phyloP scores from a whole-genome alignment of 2,113 vertebrate genomes.

The Chascanopsetta lugubris region DNA sequence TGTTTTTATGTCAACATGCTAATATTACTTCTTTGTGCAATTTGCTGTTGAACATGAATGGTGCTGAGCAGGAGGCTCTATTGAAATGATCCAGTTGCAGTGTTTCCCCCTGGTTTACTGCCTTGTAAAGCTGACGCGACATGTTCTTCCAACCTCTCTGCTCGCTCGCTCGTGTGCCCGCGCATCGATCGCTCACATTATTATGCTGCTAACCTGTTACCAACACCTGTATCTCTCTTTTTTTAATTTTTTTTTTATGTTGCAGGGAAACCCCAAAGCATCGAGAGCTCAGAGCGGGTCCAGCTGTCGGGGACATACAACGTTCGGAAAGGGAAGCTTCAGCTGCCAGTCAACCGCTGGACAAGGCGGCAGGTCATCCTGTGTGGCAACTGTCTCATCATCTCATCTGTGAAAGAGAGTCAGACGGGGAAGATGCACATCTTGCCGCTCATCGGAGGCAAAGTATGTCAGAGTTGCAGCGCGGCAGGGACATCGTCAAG shows the following conservation, averaged over 20 bases:
- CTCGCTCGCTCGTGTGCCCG: no score
- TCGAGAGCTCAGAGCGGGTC: constrained; percentile 90
- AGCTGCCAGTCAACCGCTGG: constrained; percentile 97
- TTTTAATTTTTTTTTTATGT: constrained; percentile 37
- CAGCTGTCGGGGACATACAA: constrained; percentile 96
- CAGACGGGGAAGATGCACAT: constrained; percentile 97
- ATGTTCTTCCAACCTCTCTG: no score
- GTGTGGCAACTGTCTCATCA: constrained; percentile 97
- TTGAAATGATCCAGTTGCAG: no score
- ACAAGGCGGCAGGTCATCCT: constrained; percentile 95
- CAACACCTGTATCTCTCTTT: not conserved
- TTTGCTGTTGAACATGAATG: no score
- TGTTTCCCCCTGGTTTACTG: no score
- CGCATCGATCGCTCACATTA: not conserved
- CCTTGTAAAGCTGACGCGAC: no score
- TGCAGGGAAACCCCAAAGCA: constrained; percentile 92
- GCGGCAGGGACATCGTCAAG: not conserved
- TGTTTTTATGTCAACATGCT: no score
- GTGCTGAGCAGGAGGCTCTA: no score
- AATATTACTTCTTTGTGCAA: no score
- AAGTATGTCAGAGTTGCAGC: constrained; percentile 80
- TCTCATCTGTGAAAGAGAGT: constrained; percentile 97
- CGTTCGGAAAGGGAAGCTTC: constrained; percentile 98
- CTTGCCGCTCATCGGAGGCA: constrained; percentile 96
- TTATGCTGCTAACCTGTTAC: constrained; percentile 31